Evolutionary conservation across 2,113 vertebrate genomes (phyloP), one percentile per base, ranked within the genome.

Genomic region (Porphyrio hochstetteri): DNA sequence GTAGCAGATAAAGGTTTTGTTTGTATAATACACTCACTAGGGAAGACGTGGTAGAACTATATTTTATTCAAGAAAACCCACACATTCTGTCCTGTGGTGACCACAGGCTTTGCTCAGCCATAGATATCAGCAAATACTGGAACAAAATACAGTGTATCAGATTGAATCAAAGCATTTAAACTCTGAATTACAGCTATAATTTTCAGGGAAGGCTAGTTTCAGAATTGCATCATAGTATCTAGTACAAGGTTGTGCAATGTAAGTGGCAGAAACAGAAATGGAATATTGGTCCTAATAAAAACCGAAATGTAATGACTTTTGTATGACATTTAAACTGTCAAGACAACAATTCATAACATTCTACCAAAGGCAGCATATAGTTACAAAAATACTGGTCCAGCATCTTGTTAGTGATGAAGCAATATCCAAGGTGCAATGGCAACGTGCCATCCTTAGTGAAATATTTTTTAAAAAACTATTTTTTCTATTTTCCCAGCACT

Each of bases 61-160:
- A 93, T 91, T 97, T 97, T 97, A 97, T 97, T 97, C 92, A 95
- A 92, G 96, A 97, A 97, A 97, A 94, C 86, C 91, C 93, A 96
- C 93, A 95, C 83, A 96, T 91, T 93, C 96, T 68, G 78, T 61
- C 92, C 95, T 94, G 92, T 95, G 95, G 77, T 35, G 61, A 88
- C 74, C 96, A 97, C 95, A 96, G 92, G 76, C 83, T 96, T 85
- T 72, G 92, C 88, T 97, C 95, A 92, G 77, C 91, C 93, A 96
- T 79, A 96, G 88, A 87, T 94, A 94, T 89, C 86, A 95, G 96
- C 93, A 96, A 97, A 94, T 79, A 97, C 44, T 69, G 86, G 76
- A 96, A 96, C 95, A 93, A 96, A 96, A 93, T 77, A 96, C 96
- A 97, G 83, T 93, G 95, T 93, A 90, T 94, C 77, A 94, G 95